Base-by-base conservation (phyloP, 2,797 vertebrate genomes). In the Anabas testudineus region DNA sequence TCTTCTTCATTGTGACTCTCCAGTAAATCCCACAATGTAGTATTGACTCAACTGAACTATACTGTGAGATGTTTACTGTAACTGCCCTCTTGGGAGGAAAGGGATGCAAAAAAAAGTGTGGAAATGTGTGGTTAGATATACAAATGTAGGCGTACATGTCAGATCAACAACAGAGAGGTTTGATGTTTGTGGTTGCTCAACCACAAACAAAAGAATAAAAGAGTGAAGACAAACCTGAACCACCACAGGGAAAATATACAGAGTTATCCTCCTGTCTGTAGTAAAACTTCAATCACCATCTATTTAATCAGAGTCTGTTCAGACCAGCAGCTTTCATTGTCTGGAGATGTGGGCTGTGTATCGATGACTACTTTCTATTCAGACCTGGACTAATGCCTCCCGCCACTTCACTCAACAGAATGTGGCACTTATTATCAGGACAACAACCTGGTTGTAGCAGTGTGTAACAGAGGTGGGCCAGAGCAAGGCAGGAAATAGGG, bases 391-490 rank as follows among this genome's bases (percentile, higher is more conserved):
- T 78, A 88, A 83, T 86, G 82, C 77, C 75, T 74, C 74, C 51
- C 13, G 55, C 82, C 81, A 88, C 86, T 88, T 87, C 80, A 82
- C 86, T 87, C 87, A 84, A 87, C 78, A 85, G 84, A 71, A 88
- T 78, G 78, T 71, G 71, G 84, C 76, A 87, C 84, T 90, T 90
- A 90, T 85, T 85, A 88, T 88, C 87, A 90, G 81, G 83, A 85
- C 74, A 82, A 86, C 82, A 83, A 85, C 79, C 73, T 10, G 39
- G 81, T 78, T 65, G 74, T 65, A 69, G 59, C 65, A 43, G 57
- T 67, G 70, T 77, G 64, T 18, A 75, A 66, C 75, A 55, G 75
- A 78, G 78, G 72, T 72, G 74, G 79, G 66, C 76, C 51, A 10
- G 76, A 66, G 64, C 57, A 76, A 77, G 67, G 71, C 61, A 76